phyloP scores from a whole-genome alignment of 2,888 invertebrate species.

The Mayetiola destructor region DNA sequence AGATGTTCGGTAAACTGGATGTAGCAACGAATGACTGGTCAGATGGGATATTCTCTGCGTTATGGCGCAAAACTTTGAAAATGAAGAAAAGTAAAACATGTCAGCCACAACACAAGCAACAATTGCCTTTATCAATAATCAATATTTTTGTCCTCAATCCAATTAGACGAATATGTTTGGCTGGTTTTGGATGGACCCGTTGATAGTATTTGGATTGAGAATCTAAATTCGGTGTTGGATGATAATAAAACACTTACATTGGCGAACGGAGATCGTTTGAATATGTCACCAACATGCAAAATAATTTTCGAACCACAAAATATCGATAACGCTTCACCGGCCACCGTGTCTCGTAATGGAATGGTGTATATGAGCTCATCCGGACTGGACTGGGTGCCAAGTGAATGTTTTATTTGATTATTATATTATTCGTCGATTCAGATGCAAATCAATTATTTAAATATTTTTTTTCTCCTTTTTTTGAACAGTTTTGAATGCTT shows the following conservation, averaged over 20 bases:
- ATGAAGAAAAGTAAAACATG: conserved; percentile 51
- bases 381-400: conserved; percentile 81
- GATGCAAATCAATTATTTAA: background rate
- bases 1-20: conserved; percentile 93
- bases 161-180: conserved; percentile 70
- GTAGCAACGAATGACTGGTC: conserved; percentile 99
- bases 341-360: conserved; percentile 87
- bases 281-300: conserved; percentile 89
- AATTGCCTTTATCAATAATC: background rate
- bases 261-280: conserved; percentile 87
- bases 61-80: conserved; percentile 89
- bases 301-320: conserved; percentile 95
- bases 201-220: conserved; percentile 97
- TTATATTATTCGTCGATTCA: background rate
- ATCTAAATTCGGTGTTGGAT: conserved; percentile 90
- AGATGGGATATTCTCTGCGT: conserved; percentile 91
- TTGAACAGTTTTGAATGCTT: conserved; percentile 56
- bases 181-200: conserved; percentile 90
- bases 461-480: background rate
- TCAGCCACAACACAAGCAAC: background rate
- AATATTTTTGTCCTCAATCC: conserved; percentile 25
- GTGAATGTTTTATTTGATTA: conserved; percentile 29
- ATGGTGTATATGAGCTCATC: conserved; percentile 97
- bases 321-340: conserved; percentile 94
- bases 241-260: conserved; percentile 91